Evolutionary conservation across 1,140 invertebrate genomes (phyloP), one percentile per base, ranked within the genome.

Genomic region (Drosophila sucinea): DNA sequence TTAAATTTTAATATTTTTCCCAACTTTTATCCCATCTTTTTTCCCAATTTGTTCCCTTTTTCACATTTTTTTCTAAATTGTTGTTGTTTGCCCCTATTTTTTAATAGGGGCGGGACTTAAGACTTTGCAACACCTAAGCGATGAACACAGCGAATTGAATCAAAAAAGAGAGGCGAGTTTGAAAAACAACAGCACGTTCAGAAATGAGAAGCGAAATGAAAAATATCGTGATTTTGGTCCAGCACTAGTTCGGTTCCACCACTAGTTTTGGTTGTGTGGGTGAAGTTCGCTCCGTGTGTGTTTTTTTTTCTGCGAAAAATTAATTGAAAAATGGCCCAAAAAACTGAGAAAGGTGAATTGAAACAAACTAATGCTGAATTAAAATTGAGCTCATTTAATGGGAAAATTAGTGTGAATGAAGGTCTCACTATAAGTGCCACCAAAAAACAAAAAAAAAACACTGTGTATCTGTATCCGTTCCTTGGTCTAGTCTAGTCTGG

Each of bases 291-390:
- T 8, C 17, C 35, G 35, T 32, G 4, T 51, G 44, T 51, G 44
- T 51, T 17, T 60, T 33, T 67, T 64, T 33, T 57, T 57, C 55
- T 27, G 40, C 32, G 30, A 25, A 64, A 64, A 47, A 60, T 27
- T 63, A 41, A 40, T 55, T 66, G 27, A 47, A 51, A 35, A 61
- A 73, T 68, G 66, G 61, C 17, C 65, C 56, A 41, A 29, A 51
- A 76, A 64, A 51, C 23, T 38, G 35, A 57, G 41, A 72, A 70
- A 73, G 65, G 74, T 73, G 70, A 51, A 73, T 60, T 68, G 10
- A 65, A 30, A 30, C 27, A 64, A 68, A 5, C 17, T 47, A 72
- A 69, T 64, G 25, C 30, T 73, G 65, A 73, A 56, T 73, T 54
- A 77, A 77, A 73, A 23, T 62, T 25, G 44, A n/a, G n/a, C 1